Evolutionary conservation across 2,113 vertebrate species (phyloP).

Genomic region (Silurus glanis): DNA sequence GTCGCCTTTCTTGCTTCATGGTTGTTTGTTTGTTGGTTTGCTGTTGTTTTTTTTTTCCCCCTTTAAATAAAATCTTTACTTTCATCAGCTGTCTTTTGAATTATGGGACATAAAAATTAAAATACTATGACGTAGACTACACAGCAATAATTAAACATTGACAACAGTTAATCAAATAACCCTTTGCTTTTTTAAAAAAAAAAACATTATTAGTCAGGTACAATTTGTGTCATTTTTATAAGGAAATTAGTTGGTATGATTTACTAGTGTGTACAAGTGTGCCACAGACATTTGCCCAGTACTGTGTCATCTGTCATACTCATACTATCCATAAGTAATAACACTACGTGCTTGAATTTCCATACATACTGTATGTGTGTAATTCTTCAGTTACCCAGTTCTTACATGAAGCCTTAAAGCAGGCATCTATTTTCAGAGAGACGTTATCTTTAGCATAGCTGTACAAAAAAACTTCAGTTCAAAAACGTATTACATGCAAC

Average conservation of each 20-base stretch:
- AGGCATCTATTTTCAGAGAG: neutral
- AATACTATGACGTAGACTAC: neutral
- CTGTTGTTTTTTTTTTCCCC: too few species aligned
- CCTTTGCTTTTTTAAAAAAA: neutral
- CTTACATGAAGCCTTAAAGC: neutral
- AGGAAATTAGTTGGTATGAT: neutral
- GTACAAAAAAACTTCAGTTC: neutral
- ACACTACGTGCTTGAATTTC: constrained; percentile 9
- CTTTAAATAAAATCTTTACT: too few species aligned
- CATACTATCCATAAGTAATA: neutral
- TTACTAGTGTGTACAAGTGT: neutral
- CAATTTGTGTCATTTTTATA: neutral
- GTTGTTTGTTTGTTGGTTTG: too few species aligned
- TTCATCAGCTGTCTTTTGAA: too few species aligned
- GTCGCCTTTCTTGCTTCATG: too few species aligned
- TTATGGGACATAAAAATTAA: neutral
- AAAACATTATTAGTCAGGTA: neutral
- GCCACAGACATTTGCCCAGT: neutral
- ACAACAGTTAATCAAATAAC: neutral
- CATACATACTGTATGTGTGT: neutral
- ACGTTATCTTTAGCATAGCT: neutral
- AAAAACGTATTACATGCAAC: neutral
- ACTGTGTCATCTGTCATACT: neutral
- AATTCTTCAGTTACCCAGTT: too few species aligned
- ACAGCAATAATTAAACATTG: neutral